phyloP scores from a whole-genome alignment of 2,888 invertebrate genomes.

The Macaria liturata region DNA sequence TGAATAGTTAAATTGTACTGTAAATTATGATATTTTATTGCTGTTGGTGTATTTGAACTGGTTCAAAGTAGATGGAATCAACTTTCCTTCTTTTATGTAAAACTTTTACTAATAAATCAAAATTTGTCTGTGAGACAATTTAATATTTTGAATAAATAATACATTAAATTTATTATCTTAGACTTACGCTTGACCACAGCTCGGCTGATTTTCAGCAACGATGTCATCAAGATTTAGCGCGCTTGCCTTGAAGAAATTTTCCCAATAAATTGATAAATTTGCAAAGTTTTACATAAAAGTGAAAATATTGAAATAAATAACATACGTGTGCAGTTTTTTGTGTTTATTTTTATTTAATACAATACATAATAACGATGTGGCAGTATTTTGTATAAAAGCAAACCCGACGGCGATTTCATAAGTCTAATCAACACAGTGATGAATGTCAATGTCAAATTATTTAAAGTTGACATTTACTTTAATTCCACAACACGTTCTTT shows the following conservation, averaged over 20 bases:
- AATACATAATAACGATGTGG: slow-evolving; percentile 23
- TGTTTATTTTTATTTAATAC: slow-evolving; percentile 18
- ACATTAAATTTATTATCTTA: too few species aligned
- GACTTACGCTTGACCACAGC: too few species aligned
- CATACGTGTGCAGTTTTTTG: slow-evolving; percentile 29
- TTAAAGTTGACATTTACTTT: too few species aligned
- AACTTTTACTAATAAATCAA: slow-evolving; percentile 7
- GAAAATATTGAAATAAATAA: slow-evolving; percentile 13
- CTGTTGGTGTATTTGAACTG: background rate
- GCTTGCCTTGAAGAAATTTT: too few species aligned
- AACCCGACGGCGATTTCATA: slow-evolving; percentile 26
- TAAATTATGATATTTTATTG: too few species aligned
- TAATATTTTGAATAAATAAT: too few species aligned
- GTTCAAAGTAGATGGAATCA: slow-evolving; percentile 26
- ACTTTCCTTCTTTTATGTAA: slow-evolving; percentile 10
- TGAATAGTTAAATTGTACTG: too few species aligned
- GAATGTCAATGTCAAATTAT: slow-evolving; percentile 27
- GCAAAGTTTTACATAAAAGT: slow-evolving; percentile 18
- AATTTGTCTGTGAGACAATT: too few species aligned
- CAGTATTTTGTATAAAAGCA: slow-evolving; percentile 32
- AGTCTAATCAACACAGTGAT: slow-evolving; percentile 10
- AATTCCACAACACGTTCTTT: too few species aligned
- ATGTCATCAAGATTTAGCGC: too few species aligned
- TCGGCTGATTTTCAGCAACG: too few species aligned
- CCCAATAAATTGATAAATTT: too few species aligned